A percentile compares a stretch with the other conserved stretches of the same genome.
Evolutionary conservation across 2,797 vertebrate genomes (phyloP).

Genomic region (Scleropages formosus): DNA sequence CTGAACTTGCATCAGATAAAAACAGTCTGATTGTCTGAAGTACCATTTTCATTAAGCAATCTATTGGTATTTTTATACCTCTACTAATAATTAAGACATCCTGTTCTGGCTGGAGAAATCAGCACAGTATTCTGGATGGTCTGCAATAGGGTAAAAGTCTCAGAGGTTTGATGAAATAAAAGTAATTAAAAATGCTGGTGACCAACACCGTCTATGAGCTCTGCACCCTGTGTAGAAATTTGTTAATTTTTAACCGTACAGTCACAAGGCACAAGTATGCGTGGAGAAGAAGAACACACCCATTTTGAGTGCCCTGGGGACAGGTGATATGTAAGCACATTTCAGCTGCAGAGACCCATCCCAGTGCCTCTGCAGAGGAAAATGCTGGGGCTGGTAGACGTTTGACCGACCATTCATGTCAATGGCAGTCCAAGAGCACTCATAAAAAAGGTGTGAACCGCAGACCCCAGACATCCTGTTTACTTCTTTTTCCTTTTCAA

Average conservation of each 20-base stretch:
- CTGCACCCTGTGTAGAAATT: background rate
- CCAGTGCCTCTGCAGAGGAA: too few species aligned
- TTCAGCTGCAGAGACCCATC: too few species aligned
- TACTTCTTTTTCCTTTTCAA: too few species aligned
- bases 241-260: conserved; percentile 60
- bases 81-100: background rate
- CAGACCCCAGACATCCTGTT: too few species aligned
- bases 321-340: too few species aligned
- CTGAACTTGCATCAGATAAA: conserved; percentile 13
- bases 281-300: conserved; percentile 32
- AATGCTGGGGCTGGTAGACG: too few species aligned
- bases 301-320: conserved; percentile 25
- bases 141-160: background rate
- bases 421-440: too few species aligned
- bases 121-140: background rate
- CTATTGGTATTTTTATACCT: background rate
- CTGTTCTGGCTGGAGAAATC: background rate
- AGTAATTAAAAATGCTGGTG: conserved; percentile 5
- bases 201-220: background rate
- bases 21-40: background rate
- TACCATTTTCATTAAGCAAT: conserved; percentile 11
- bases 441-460: too few species aligned
- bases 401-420: too few species aligned
- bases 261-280: too few species aligned
- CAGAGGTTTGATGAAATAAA: background rate